These are phyloP conservation scores for Tonatia bakeri DNA, from an alignment of 2,113 vertebrate species.

Conservation along the genomic window DNA sequence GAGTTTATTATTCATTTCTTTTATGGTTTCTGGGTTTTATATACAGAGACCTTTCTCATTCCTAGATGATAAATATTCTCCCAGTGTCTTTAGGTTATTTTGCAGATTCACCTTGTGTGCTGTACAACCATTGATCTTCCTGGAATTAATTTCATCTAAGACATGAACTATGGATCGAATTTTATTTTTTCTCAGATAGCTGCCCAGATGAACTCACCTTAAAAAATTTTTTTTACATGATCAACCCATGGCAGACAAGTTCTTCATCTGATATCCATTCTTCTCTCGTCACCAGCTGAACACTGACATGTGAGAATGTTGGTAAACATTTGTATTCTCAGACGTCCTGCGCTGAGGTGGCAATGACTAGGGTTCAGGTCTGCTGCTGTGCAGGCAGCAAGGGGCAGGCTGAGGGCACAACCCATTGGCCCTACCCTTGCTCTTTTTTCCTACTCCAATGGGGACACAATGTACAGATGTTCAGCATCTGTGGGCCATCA, in stretches of 20 bases:
- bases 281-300: not conserved
- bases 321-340: not conserved
- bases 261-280: not conserved
- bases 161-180: not conserved
- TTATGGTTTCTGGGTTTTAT: conserved; percentile 11
- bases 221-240: too few species aligned
- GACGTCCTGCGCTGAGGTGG: not conserved
- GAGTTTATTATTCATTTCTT: not conserved
- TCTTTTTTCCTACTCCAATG: not conserved
- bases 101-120: not conserved
- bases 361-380: not conserved
- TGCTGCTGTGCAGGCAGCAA: not conserved
- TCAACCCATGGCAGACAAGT: not conserved
- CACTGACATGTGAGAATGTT: not conserved
- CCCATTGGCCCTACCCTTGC: not conserved
- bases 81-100: not conserved
- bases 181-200: not conserved
- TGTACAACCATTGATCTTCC: not conserved
- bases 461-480: not conserved
- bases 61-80: not conserved
- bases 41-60: not conserved
- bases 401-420: not conserved
- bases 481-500: not conserved
- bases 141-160: not conserved
- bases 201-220: not conserved